Evolutionary conservation across 2,113 vertebrate species (phyloP), one percentile per base, ranked within the genome.

Genomic region (Rhodinocichla rosea): DNA sequence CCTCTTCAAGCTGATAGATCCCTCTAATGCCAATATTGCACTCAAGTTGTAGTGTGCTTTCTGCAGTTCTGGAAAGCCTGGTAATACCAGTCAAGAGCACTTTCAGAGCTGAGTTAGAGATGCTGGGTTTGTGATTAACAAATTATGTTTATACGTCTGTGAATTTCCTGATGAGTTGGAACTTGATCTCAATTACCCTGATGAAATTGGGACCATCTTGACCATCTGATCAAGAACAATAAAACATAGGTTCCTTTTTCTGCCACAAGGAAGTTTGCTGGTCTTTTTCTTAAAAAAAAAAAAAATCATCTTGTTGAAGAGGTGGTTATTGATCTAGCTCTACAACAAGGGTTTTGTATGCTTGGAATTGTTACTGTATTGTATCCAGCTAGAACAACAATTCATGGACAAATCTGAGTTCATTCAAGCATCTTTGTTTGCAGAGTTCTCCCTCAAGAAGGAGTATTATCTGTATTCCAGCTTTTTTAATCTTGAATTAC

Each of bases 1-100:
- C 94, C 77, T 96, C 86, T 90, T 79, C n/a, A 70, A 87, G 75
- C 11, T 92, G 92, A 96, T 74, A 69, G 80, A 91, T 67, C 82
- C 81, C 76, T 45, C 47, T 57, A 80, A 84, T 74, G 95, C 67
- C 91, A 76, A 47, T 82, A 33, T 79, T 83, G 92, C 77, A 42
- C 88, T 82, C 14, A 13, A 96, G 55, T 59, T 83, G 95, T 80
- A 90, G 90, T 55, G 68, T 40, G 82, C 57, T 22, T 92, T 94
- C 86, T 60, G 15, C 40, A 42, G 57, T 40, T 83, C 76, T 89
- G 76, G 76, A 84, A 92, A 86, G 87, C 56, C 4, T 44, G 64
- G 77, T 60, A 87, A 84, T 73, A 30, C 80, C 65, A 39, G 53
- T 94, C 69, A 56, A 95, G 94, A 90, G 93, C 47, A 40, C 71